phyloP scores from a whole-genome alignment of 2,888 invertebrate genomes.

The Chydorus sphaericus region DNA sequence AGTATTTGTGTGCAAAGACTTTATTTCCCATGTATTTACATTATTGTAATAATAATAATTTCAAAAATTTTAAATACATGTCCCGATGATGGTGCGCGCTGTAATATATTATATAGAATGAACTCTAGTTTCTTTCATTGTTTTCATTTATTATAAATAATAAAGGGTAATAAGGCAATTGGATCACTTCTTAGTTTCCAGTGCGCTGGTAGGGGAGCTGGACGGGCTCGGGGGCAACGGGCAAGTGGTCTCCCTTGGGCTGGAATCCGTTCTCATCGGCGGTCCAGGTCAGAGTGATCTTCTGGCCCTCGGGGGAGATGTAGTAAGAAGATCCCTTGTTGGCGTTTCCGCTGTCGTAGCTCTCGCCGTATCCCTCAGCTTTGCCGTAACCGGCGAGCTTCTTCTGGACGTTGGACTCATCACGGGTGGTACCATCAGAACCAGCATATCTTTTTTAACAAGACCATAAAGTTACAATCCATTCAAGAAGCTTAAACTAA shows the following conservation, averaged over 20 bases:
- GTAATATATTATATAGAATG: too few relatives aligned
- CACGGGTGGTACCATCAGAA: slow-evolving; percentile 9
- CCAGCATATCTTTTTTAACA: neutral
- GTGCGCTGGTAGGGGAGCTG: neutral
- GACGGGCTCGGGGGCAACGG: neutral
- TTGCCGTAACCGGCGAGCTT: neutral
- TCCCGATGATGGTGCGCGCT: too few relatives aligned
- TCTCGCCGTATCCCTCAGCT: neutral
- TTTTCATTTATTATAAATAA: too few relatives aligned
- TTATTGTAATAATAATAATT: too few relatives aligned
- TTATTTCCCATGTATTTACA: too few relatives aligned
- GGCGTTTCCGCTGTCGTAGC: slow-evolving; percentile 8
- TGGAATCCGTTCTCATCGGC: slow-evolving; percentile 13
- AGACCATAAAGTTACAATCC: neutral
- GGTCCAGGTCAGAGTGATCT: slow-evolving; percentile 12
- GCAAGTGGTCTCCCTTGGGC: slow-evolving; percentile 14
- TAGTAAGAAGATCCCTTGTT: slow-evolving; percentile 6
- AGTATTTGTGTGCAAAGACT: too few relatives aligned
- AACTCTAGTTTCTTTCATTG: too few relatives aligned
- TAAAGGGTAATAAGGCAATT: too few relatives aligned
- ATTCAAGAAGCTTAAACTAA: neutral
- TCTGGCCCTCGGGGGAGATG: slow-evolving; percentile 7
- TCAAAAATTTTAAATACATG: too few relatives aligned
- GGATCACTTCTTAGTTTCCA: too few relatives aligned
- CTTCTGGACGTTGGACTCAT: slow-evolving; percentile 5